A percentile compares a stretch with the other conserved stretches of the same genome.
These are phyloP conservation scores for Caenorhabditis latens DNA, from an alignment of 1,140 invertebrate genomes.

Conservation along the genomic window DNA sequence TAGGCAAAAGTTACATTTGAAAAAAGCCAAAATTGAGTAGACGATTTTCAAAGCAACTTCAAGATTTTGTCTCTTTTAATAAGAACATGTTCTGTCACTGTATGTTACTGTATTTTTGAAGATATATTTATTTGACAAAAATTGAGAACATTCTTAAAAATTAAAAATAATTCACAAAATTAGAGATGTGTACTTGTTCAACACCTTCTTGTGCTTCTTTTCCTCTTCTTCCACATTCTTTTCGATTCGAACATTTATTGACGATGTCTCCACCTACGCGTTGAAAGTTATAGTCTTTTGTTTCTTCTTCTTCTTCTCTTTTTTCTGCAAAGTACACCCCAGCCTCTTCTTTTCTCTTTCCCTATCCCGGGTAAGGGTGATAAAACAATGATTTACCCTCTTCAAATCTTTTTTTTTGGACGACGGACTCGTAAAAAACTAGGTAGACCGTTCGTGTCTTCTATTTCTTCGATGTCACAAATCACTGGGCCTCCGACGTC, in stretches of 20 bases:
- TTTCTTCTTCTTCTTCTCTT: slow-evolving; percentile 23
- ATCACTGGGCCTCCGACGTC: slow-evolving; percentile 16
- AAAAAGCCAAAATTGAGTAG: no score
- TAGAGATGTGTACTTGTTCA: no score
- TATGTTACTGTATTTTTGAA: no score
- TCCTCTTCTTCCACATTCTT: background rate
- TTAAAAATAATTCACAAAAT: no score
- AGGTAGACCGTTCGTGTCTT: slow-evolving; percentile 11
- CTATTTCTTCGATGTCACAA: slow-evolving; percentile 25
- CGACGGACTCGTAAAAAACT: slow-evolving; percentile 32
- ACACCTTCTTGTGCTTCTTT: no score
- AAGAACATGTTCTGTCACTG: no score
- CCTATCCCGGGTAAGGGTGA: background rate
- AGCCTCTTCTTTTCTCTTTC: background rate
- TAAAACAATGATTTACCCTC: slow-evolving; percentile 53
- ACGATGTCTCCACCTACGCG: slow-evolving; percentile 32
- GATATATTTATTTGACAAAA: no score
- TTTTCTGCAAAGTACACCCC: slow-evolving; percentile 50
- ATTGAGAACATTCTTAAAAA: no score
- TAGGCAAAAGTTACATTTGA: no score
- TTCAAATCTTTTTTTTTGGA: background rate
- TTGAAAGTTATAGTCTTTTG: slow-evolving; percentile 51
- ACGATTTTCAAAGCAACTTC: no score
- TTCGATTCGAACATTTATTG: slow-evolving; percentile 16
- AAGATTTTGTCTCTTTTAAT: no score